These are phyloP conservation scores for Mycetomoellerius zeteki DNA, from an alignment of 1,140 invertebrate species.

Conservation along the genomic window DNA sequence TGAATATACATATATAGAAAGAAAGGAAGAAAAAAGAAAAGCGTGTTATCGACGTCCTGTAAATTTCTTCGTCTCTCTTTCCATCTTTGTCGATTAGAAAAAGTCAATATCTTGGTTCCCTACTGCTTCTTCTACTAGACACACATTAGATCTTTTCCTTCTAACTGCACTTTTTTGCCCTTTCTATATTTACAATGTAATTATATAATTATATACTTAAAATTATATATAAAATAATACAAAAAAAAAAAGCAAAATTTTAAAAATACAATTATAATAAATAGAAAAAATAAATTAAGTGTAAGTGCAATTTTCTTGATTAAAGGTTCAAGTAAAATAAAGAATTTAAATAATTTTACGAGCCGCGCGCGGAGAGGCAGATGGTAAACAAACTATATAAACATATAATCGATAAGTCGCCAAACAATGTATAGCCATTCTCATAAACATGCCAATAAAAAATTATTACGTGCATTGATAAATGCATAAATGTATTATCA, in stretches of 20 bases:
- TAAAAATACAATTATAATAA: neutral
- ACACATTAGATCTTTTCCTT: constrained; percentile 49
- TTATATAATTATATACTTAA: neutral
- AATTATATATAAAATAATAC: constrained; percentile 30
- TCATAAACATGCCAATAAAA: neutral
- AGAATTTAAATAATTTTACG: neutral
- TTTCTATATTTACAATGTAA: neutral
- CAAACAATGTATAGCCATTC: neutral
- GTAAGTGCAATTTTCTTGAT: neutral
- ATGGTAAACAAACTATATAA: neutral
- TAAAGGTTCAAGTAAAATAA: neutral
- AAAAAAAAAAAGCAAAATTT: constrained; percentile 1
- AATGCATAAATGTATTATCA: neutral
- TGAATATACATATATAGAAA: neutral
- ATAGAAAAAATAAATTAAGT: neutral
- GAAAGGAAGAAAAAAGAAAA: neutral
- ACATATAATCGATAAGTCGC: neutral
- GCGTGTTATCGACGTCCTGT: neutral
- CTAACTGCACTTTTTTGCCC: constrained; percentile 2
- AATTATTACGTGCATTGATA: neutral
- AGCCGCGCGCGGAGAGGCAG: neutral
- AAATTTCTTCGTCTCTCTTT: constrained; percentile 45
- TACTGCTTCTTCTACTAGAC: constrained; percentile 51
- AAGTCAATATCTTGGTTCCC: constrained; percentile 64
- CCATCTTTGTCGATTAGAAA: constrained; percentile 55